Percentiles rank a stretch among this genome's conserved stretches.
phyloP scores from a whole-genome alignment of 2,797 vertebrate species.

The Sparus aurata region DNA sequence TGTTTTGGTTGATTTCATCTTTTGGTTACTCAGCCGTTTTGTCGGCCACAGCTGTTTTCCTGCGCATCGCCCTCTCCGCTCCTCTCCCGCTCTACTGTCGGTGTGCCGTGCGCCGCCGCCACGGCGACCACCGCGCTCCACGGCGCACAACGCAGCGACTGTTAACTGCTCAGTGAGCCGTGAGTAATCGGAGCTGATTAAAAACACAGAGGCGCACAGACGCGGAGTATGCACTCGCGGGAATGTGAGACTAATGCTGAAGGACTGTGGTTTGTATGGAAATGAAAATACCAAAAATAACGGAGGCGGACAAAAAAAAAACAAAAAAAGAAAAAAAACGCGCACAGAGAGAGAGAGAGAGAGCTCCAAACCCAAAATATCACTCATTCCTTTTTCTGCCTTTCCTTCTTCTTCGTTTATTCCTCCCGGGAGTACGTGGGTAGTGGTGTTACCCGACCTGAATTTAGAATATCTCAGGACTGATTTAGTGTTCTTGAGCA shows the following conservation, averaged over 20 bases:
- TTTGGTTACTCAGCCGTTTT: constrained; percentile 59
- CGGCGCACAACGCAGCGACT: constrained; percentile 65
- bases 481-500: constrained; percentile 21
- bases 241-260: constrained; percentile 52
- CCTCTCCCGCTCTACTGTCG: constrained; percentile 34
- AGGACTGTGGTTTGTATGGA: constrained; percentile 47
- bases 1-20: constrained; percentile 41
- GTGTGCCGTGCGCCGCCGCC: constrained; percentile 31
- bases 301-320: constrained; percentile 30
- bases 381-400: constrained; percentile 12
- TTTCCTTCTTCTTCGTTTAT: background rate
- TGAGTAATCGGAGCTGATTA: constrained; percentile 63
- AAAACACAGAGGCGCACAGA: constrained; percentile 31
- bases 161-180: constrained; percentile 62
- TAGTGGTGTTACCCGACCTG: constrained; percentile 39
- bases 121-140: constrained; percentile 39
- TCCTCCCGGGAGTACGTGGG: constrained; percentile 17
- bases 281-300: background rate
- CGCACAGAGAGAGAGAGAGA: background rate
- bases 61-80: constrained; percentile 17
- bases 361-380: constrained; percentile 44
- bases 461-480: constrained; percentile 34
- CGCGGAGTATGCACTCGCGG: constrained; percentile 20
- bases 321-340: constrained; percentile 19
- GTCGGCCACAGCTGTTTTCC: constrained; percentile 69